Evolutionary conservation across 2,797 vertebrate species (phyloP).

Genomic region (Benthosema pterotum): DNA sequence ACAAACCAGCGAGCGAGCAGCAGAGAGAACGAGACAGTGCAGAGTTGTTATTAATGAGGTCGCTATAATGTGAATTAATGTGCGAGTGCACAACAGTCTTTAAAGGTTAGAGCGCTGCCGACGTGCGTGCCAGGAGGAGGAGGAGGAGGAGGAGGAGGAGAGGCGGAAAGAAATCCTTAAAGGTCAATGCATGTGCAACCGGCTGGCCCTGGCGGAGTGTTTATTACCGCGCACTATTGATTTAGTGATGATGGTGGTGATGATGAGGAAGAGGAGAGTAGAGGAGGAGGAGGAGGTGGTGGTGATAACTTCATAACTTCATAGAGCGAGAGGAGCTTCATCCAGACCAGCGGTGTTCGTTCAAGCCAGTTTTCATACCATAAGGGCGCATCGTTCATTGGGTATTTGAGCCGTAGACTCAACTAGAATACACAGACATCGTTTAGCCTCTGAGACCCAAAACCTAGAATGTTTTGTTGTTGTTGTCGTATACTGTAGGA

Average conservation of each 20-base stretch:
- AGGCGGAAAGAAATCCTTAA: slow-evolving; percentile 80
- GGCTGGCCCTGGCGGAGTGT: slow-evolving; percentile 69
- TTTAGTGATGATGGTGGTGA: slow-evolving; percentile 73
- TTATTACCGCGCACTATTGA: slow-evolving; percentile 80
- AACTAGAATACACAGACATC: too few species aligned
- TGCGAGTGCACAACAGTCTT: slow-evolving; percentile 84
- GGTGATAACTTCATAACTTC: slow-evolving; percentile 77
- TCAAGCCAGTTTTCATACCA: too few species aligned
- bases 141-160: slow-evolving; percentile 60
- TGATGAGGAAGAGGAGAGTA: slow-evolving; percentile 61
- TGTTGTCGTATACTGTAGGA: too few species aligned
- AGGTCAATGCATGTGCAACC: slow-evolving; percentile 76
- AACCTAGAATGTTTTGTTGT: too few species aligned
- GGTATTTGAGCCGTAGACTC: too few species aligned
- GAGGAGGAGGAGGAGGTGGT: slow-evolving; percentile 12
- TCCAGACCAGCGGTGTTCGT: too few species aligned
- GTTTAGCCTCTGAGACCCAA: too few species aligned
- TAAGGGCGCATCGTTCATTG: too few species aligned
- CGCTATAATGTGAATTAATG: slow-evolving; percentile 86
- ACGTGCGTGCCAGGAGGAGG: too few species aligned
- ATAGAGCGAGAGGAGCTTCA: slow-evolving; percentile 56
- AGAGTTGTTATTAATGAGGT: slow-evolving; percentile 84
- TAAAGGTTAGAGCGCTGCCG: slow-evolving; percentile 85
- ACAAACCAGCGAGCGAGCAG: neutral
- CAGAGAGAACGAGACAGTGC: slow-evolving; percentile 63